Evolutionary conservation across 2,888 invertebrate species (phyloP), one percentile per base, ranked within the genome.

Genomic region (Euzophera pinguis): DNA sequence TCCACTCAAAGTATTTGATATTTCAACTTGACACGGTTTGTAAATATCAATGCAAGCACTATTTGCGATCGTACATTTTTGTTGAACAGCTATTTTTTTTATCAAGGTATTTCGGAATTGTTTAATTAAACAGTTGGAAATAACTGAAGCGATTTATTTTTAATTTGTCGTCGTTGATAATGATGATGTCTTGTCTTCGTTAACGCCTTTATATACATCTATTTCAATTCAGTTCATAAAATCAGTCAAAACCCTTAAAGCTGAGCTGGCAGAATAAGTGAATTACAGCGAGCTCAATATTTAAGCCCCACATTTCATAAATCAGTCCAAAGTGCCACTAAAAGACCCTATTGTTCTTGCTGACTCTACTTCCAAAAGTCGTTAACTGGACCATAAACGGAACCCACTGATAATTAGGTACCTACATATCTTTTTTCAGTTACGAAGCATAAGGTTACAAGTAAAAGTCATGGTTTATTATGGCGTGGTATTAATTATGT

Each of bases 401-500:
- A 52, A 53, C 53, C 52, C 54, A 53, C 45, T 53, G 53, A 55
- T 56, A 59, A 59, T 56, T 56, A 22, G 22, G 22, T 22, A 22
- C 22, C 22, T 22, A 56, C 59, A 55, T 39, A 32, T 56, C 50
- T 58, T 55, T 37, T 50, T 52, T 17, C 37, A 16, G 35, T 32
- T 32, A 32, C 32, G 45, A 27, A 32, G 45, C 29, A 35, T 43
- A 37, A 55, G 55, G 51, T 50, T 22, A 55, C 56, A 63, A 65
- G 69, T 75, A 73, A 76, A 69, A 80, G 80, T 80, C 80, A 80
- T 71, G 73, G 64, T 75, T 71, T 74, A 75, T 78, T 79, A 80
- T 78, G 73, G 69, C 70, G 61, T 50, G 64, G 69, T 71, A 78
- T 75, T 79, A 75, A 79, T 80, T 76, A 72, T 74, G 65, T 71